phyloP scores from a whole-genome alignment of 2,797 vertebrate genomes.

The Ispidina lecontei region DNA sequence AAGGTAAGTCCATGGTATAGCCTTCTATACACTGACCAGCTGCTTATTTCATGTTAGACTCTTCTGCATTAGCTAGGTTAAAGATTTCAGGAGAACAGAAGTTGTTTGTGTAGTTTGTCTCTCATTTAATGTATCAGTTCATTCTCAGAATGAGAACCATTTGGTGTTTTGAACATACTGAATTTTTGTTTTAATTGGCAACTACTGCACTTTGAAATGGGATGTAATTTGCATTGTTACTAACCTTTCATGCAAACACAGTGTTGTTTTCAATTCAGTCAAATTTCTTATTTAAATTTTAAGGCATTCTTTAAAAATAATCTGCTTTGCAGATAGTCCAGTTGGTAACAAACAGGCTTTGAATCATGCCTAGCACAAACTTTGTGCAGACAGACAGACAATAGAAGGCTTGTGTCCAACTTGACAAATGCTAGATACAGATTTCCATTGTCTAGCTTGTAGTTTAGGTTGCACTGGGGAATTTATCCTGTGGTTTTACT shows the following conservation, averaged over 20 bases:
- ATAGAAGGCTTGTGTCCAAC: constrained; percentile 52
- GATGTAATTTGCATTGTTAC: background rate
- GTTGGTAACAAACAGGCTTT: constrained; percentile 1
- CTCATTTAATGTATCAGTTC: background rate
- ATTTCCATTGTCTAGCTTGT: constrained; percentile 48
- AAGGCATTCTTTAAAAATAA: constrained; percentile 14
- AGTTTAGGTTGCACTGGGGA: constrained; percentile 45
- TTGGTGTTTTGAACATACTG: background rate
- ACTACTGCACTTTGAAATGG: background rate
- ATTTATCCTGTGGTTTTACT: constrained; percentile 53
- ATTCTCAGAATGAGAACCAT: background rate
- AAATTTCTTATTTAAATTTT: constrained; percentile 23
- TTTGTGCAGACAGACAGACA: constrained; percentile 57
- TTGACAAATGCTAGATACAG: background rate
- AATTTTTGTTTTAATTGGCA: background rate
- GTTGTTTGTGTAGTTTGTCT: background rate
- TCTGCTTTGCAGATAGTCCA: background rate
- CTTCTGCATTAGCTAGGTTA: background rate
- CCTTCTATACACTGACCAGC: background rate
- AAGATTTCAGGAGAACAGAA: background rate
- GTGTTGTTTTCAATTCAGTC: constrained; percentile 21
- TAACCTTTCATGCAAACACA: background rate
- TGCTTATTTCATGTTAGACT: background rate
- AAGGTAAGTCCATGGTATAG: background rate
- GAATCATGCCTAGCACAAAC: constrained; percentile 14